Evolutionary conservation across 2,113 vertebrate species (phyloP).

Genomic region (Neotoma lepida): DNA sequence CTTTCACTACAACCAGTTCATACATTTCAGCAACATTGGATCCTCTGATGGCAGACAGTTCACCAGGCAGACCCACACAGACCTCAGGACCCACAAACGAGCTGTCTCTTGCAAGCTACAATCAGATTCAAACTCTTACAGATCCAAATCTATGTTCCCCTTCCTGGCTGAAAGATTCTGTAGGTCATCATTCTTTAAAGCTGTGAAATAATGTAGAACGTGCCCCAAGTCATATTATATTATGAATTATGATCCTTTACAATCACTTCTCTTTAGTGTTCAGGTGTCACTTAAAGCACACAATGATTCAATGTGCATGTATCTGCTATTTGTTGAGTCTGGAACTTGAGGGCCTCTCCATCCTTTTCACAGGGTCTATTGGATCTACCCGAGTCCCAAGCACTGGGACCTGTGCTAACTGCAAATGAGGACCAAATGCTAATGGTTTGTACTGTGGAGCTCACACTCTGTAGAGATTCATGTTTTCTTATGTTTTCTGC

Average conservation of each 20-base stretch:
- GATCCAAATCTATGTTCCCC: not conserved
- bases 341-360: not conserved
- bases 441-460: not conserved
- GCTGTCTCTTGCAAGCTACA: not conserved
- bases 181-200: not conserved
- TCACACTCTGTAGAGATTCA: not conserved
- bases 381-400: not conserved
- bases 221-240: not conserved
- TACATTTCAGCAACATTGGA: not conserved
- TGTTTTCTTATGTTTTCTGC: not conserved
- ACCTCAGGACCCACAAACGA: not conserved
- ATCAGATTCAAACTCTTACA: not conserved
- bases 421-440: not conserved
- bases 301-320: not conserved
- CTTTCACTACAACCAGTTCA: constrained; percentile 54
- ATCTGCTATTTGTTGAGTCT: not conserved
- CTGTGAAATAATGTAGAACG: not conserved
- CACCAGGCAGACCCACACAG: not conserved
- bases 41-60: not conserved
- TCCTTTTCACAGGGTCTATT: not conserved
- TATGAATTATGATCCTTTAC: not conserved
- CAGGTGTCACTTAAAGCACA: not conserved
- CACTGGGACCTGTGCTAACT: too few species aligned
- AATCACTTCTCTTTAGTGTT: not conserved
- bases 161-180: not conserved